Conservation (phyloP, 2,113 vertebrate species). For the Mastomys natalensis region DNA sequence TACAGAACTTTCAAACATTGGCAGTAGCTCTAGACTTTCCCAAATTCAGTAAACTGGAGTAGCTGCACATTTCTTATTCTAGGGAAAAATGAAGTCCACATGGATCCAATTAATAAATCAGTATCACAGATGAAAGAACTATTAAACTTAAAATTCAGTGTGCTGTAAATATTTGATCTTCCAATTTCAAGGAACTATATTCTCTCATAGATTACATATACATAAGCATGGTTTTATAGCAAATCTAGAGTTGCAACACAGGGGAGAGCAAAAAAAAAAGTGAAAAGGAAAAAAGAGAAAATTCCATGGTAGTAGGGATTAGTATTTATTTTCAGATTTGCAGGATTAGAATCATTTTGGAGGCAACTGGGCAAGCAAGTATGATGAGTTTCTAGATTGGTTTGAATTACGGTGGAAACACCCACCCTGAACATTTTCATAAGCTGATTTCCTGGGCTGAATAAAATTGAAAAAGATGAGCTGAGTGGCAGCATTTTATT, state of each 20-base stretch:
- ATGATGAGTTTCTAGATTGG: neutral
- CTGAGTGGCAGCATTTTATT: neutral
- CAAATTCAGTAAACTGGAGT: neutral
- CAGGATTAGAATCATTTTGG: neutral
- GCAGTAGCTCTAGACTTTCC: neutral
- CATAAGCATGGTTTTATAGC: neutral
- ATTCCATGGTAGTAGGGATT: neutral
- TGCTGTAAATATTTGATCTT: neutral
- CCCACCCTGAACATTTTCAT: neutral
- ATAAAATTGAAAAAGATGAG: neutral
- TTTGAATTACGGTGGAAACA: neutral
- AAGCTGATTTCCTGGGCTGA: neutral
- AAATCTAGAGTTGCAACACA: neutral
- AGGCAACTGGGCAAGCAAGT: neutral
- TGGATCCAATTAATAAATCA: neutral
- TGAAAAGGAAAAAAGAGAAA: neutral
- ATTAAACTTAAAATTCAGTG: neutral
- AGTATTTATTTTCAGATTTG: neutral
- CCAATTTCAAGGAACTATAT: neutral
- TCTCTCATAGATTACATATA: neutral
- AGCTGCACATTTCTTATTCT: neutral
- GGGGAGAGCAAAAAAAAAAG: neutral
- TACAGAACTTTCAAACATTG: neutral
- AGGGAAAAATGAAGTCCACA: neutral
- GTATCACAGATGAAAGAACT: neutral